Conservation (phyloP, 2,797 vertebrate species). For the Morus bassanus region DNA sequence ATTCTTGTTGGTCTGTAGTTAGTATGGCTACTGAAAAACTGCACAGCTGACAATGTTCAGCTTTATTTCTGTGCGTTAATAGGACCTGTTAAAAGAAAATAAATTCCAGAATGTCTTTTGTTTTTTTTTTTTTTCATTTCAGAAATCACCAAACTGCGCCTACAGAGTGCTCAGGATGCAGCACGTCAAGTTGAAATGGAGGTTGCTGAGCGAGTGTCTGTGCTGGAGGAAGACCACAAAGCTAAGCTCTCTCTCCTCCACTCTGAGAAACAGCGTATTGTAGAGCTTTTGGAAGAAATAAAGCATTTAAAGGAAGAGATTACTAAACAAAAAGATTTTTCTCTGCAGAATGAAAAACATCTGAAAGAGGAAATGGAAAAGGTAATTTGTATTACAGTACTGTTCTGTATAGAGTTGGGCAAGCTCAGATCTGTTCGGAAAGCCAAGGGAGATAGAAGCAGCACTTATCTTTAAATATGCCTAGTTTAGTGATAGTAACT, state of each 20-base stretch:
- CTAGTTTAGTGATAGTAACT: background rate
- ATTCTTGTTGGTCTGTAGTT: background rate
- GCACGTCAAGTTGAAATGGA: slow-evolving; percentile 77
- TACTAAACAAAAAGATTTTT: slow-evolving; percentile 58
- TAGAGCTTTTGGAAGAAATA: slow-evolving; percentile 75
- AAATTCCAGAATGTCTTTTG: background rate
- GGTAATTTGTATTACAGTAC: slow-evolving; percentile 5
- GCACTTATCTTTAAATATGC: background rate
- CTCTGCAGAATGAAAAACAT: slow-evolving; percentile 56
- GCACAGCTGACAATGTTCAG: background rate
- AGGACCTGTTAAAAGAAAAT: background rate
- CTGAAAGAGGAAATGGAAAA: slow-evolving; percentile 70
- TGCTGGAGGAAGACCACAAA: slow-evolving; percentile 75
- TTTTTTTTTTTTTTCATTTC: background rate
- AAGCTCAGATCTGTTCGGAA: background rate
- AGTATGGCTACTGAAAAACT: background rate
- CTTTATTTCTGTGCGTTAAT: background rate
- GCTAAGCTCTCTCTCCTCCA: slow-evolving; percentile 49
- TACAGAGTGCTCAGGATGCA: slow-evolving; percentile 67
- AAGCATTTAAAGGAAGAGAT: slow-evolving; percentile 73
- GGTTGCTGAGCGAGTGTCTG: slow-evolving; percentile 70
- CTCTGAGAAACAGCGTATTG: slow-evolving; percentile 59
- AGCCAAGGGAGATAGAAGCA: background rate
- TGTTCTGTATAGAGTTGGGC: background rate
- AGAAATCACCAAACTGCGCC: slow-evolving; percentile 78